Evolutionary conservation across 2,113 vertebrate species (phyloP), one percentile per base, ranked within the genome.

Genomic region (Epinephelus fuscoguttatus): DNA sequence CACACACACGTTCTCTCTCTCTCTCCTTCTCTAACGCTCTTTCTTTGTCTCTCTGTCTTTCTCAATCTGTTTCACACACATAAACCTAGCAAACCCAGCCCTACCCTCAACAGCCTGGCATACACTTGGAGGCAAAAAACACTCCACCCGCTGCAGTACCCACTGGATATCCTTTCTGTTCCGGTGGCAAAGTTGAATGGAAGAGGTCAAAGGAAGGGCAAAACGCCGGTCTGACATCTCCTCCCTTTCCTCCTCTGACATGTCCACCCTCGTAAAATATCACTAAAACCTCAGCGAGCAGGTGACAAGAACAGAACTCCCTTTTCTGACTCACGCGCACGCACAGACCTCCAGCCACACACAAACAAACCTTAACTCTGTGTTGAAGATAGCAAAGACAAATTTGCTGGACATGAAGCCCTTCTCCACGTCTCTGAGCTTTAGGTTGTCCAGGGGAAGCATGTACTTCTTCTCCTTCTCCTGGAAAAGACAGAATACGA

Each of bases 401-500:
- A 77, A 95, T 91, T 96, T 97, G 94, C 95, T 97, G 89, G 96
- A 98, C 96, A 97, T 96, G 91, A 98, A 98, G 88, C 95, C 91
- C 87, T 95, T 97, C 90, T 96, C 96, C 84, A 96, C 95, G 66
- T 97, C 96, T 64, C 96, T 95, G 72, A 97, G 94, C 84, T 96
- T 96, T 86, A 97, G 89, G 93, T 97, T 97, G 91, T 98, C 96
- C 92, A 96, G 94, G 56, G 96, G 96, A 85, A 99, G 96, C 97
- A 98, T 98, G 87, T 97, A 99, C 87, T 97, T 99, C 95, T 97
- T 98, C 91, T 98, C 97, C 85, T 97, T 98, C 93, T 98, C 97
- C 98, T 99, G 89, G 64, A 70, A 71, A 78, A 55, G 50, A 85
- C 23, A 90, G 27, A 92, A 92, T 25, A 85, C 2, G 19, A 21